Evolutionary conservation across 2,888 invertebrate genomes (phyloP), one percentile per base, ranked within the genome.

Genomic region (Tholera decimalis): DNA sequence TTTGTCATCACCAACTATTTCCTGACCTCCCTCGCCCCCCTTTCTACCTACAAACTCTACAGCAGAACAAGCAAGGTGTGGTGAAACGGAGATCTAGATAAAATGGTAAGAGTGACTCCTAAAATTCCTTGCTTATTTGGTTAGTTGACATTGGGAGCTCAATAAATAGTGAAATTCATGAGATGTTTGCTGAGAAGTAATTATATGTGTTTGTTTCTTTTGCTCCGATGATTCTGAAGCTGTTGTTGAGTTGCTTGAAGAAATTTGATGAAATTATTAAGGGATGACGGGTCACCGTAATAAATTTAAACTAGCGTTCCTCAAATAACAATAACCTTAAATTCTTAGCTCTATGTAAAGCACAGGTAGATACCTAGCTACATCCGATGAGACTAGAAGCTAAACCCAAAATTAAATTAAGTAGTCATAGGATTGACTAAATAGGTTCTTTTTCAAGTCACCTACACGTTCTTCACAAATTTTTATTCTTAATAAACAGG

Each of bases 111-210:
- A 30, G 72, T 68, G 69, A 15, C 83, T 79, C 70, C 83, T 87
- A 85, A 88, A 89, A 89, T 88, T 88, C 86, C 85, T 82, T 81
- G 83, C 85, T 90, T 92, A 89, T 92, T 92, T 92, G 89, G 89
- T 93, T 91, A 91, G 92, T 89, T 92, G 92, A 91, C 91, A 91
- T 90, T 86, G 84, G 82, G 85, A 79, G 86, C 89, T 91, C 85
- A 83, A 89, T 90, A 92, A 93, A 93, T 91, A 92, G 90, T 86
- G 84, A 77, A 79, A 88, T 86, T 85, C 82, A 85, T 78, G 84
- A 88, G 85, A 88, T 87, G 88, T 89, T 90, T 90, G 85, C 83
- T 39, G 63, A 80, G 83, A 74, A 82, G 85, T 88, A 87, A 88
- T 89, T 88, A 86, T 83, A 81, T 77, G 83, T 86, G 81, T 84